Evolutionary conservation across 2,113 vertebrate genomes (phyloP).

Genomic region (Cynoglossus semilaevis): DNA sequence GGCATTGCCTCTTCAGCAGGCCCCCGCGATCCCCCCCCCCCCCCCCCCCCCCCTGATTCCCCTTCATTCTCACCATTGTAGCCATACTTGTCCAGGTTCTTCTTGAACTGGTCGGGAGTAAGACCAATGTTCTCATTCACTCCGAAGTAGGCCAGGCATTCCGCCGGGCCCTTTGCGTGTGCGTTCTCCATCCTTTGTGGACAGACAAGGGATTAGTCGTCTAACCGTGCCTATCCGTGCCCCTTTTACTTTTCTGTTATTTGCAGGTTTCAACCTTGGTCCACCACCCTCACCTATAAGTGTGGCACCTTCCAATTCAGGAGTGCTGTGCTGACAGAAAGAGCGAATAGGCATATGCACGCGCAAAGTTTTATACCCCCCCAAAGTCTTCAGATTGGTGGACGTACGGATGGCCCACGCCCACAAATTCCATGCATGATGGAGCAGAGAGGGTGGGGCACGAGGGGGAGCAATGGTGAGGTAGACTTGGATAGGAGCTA

Average conservation of each 20-base stretch:
- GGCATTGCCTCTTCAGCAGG: no score
- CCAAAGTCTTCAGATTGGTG: conserved; percentile 60
- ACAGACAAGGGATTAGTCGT: conserved; percentile 56
- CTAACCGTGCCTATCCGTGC: conserved; percentile 61
- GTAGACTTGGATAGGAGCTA: conserved; percentile 70
- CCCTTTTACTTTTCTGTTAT: conserved; percentile 57
- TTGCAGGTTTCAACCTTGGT: conserved; percentile 58
- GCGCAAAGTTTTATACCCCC: conserved; percentile 68
- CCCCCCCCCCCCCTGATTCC: conserved; percentile 25
- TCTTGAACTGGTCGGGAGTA: conserved; percentile 84
- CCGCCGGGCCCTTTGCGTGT: conserved; percentile 77
- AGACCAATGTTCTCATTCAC: conserved; percentile 82
- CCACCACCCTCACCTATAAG: conserved; percentile 67
- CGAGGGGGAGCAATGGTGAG: conserved; percentile 57
- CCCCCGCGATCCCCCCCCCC: no score
- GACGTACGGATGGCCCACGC: conserved; percentile 42
- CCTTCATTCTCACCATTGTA: conserved; percentile 82
- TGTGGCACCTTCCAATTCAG: conserved; percentile 68
- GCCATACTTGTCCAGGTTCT: conserved; percentile 84
- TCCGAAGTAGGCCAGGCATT: conserved; percentile 83
- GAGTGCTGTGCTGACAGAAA: conserved; percentile 78
- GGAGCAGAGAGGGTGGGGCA: conserved; percentile 45
- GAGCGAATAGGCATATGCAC: conserved; percentile 67
- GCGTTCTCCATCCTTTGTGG: conserved; percentile 84
- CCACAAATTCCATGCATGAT: conserved; percentile 62